Conservation (phyloP, 1,140 invertebrate genomes). For the Eumaeus atala region DNA sequence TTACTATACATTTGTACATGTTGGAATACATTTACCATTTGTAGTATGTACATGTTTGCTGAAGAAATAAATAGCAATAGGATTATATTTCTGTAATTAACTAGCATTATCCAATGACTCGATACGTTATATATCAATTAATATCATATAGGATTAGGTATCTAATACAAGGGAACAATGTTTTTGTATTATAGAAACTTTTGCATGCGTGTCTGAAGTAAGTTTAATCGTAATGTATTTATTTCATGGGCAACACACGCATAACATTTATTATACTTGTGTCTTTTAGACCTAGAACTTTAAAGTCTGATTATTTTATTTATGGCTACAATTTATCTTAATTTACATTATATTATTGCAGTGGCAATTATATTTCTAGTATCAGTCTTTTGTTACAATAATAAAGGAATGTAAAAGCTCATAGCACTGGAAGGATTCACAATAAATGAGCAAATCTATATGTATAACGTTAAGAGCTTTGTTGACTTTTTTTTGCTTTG, state of each 20-base stretch:
- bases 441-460: conserved; percentile 23
- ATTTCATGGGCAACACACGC: too few species aligned
- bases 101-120: conserved; percentile 46
- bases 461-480: conserved; percentile 44
- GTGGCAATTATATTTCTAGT: conserved; percentile 26
- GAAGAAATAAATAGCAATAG: conserved; percentile 64
- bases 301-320: conserved; percentile 3
- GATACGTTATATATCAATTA: background rate
- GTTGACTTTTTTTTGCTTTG: conserved; percentile 60
- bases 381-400: conserved; percentile 53
- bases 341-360: conserved; percentile 16
- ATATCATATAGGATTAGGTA: too few species aligned
- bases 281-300: background rate
- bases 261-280: conserved; percentile 16
- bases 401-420: conserved; percentile 25
- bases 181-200: too few species aligned
- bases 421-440: conserved; percentile 70
- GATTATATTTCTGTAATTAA: conserved; percentile 51
- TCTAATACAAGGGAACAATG: too few species aligned
- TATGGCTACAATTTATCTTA: conserved; percentile 13
- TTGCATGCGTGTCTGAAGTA: too few species aligned
- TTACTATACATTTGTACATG: conserved; percentile 72
- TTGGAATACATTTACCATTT: conserved; percentile 48
- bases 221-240: background rate
- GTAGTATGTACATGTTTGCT: conserved; percentile 56